phyloP scores from a whole-genome alignment of 1,140 invertebrate species.

The Batillaria attramentaria region DNA sequence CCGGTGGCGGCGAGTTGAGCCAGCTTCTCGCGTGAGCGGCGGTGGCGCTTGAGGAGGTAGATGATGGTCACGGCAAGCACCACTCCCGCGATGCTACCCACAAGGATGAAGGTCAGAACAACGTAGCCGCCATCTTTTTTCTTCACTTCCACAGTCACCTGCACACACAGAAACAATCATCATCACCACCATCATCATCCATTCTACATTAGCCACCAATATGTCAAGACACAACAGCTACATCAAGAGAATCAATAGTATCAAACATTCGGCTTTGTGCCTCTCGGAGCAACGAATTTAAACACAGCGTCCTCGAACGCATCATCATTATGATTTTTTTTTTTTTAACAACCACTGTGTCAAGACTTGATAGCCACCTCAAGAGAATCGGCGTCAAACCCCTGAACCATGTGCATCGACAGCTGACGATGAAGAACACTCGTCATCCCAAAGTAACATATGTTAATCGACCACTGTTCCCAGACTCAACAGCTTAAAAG shows the following conservation, averaged over 20 bases:
- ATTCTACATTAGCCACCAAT: too few species aligned
- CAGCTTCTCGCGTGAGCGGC: conserved; percentile 80
- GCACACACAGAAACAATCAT: not conserved
- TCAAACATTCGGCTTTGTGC: too few species aligned
- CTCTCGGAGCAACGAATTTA: too few species aligned
- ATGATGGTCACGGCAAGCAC: conserved; percentile 80
- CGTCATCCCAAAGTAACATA: too few species aligned
- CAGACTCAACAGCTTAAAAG: too few species aligned
- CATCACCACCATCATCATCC: too few species aligned
- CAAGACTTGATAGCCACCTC: not conserved
- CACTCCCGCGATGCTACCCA: conserved; percentile 79
- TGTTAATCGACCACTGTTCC: too few species aligned
- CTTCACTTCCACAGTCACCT: conserved; percentile 52
- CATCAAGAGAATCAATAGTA: too few species aligned
- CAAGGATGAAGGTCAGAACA: conserved; percentile 78
- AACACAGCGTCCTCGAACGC: not conserved
- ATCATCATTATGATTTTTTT: not conserved
- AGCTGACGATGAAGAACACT: too few species aligned
- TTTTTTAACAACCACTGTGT: not conserved
- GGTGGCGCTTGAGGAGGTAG: conserved; percentile 83
- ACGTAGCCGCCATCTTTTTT: conserved; percentile 66
- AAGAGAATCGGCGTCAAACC: too few species aligned
- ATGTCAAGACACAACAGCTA: too few species aligned
- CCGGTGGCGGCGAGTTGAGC: conserved; percentile 70
- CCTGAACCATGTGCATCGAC: too few species aligned